Base-by-base conservation (phyloP, 2,888 invertebrate genomes). In the Magallana nippona region DNA sequence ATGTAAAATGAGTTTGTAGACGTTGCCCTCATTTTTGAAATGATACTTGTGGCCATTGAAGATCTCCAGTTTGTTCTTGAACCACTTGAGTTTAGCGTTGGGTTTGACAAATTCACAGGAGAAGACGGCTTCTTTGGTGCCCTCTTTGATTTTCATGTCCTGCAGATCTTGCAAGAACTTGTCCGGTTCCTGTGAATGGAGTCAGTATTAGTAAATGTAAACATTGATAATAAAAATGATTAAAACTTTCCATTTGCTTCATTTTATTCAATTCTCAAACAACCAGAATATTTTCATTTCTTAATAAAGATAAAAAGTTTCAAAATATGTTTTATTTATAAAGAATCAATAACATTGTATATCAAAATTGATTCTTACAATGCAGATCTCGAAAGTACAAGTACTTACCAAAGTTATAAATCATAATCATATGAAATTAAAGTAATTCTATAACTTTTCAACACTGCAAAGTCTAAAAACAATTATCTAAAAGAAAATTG, bases 1-100 rank as follows among this genome's bases (percentile, higher is more conserved):
- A 94, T 96, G 96, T 91, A 99, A 98, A 89, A 97, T 97, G 88
- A 99, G 95, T 92, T 97, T 97, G 94, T 99, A 98, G 0, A 96
- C 96, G 93, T 98, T 98, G 92, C 97, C 97, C 94, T 99, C 98
- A 92, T 96, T 97, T 82, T 90, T 97, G 85, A 99, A 97, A 95
- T 99, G 98, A 94, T 97, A 99, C 95, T 98, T 99, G 85, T 98
- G 97, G 89, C 99, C 98, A 87, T 97, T 96, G 95, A 99, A 99
- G 81, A 98, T 95, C 96, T 99, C 99, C 97, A 98, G 93, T 88
- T 95, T 95, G 89, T 95, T 95, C 90, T 95, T 95, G 89, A 93
- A 94, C 95, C 94, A 95, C 60, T 94, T 92, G 85, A 94, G 91
- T 87, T 94, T 94, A 81, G 94, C 94, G 94, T 98, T 98, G n/a